A percentile compares a stretch with the other conserved stretches of the same genome.
phyloP scores from a whole-genome alignment of 2,888 invertebrate species.

The Lumbricus terrestris region DNA sequence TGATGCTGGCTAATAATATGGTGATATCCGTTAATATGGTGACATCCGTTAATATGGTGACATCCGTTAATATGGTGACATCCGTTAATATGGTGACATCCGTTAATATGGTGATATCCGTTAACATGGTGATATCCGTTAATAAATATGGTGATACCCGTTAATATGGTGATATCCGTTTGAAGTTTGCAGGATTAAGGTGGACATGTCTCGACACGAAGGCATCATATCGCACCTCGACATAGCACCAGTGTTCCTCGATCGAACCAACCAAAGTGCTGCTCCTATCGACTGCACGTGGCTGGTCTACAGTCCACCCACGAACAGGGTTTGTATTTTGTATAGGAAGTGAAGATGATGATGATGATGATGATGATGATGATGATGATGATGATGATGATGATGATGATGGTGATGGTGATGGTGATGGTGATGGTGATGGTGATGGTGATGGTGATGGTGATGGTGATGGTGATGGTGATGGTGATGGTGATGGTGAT shows the following conservation, averaged over 20 bases:
- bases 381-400: neutral
- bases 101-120: neutral
- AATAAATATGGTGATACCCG: no score
- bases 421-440: neutral
- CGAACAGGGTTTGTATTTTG: neutral
- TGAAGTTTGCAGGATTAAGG: neutral
- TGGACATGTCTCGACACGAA: conserved; percentile 3
- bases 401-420: neutral
- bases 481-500: neutral
- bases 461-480: neutral
- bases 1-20: neutral
- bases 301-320: neutral
- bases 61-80: neutral
- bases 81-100: neutral
- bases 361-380: neutral
- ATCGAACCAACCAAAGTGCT: neutral
- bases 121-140: neutral
- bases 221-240: neutral
- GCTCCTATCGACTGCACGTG: neutral
- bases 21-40: neutral
- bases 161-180: neutral
- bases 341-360: no score
- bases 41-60: neutral
- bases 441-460: neutral
- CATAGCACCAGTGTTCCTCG: neutral